Percentiles rank a stretch among this genome's conserved stretches.
Conservation (phyloP, 2,888 invertebrate species). For the Folsomia manolachei region DNA sequence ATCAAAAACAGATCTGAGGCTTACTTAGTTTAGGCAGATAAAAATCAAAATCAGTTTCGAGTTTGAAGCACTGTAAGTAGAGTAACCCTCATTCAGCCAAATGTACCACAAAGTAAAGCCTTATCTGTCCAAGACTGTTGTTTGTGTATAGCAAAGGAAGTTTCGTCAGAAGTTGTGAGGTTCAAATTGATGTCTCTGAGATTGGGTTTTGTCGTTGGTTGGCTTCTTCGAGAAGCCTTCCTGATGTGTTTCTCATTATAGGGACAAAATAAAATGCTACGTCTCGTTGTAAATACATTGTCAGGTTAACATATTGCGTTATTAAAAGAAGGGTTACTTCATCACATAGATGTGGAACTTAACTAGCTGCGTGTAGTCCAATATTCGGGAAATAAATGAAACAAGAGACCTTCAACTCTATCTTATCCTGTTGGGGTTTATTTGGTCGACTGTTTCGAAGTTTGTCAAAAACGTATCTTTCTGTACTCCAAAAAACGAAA, state of each 20-base stretch:
- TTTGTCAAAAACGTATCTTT: background rate
- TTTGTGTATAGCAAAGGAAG: too few relatives aligned
- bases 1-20: background rate
- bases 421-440: background rate
- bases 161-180: background rate
- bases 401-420: background rate
- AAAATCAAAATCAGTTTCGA: constrained; percentile 4
- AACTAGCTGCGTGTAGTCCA: too few relatives aligned
- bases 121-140: background rate
- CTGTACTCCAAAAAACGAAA: background rate
- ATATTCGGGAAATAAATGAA: background rate
- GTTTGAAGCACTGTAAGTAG: background rate
- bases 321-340: too few relatives aligned
- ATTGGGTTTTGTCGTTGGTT: background rate
- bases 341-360: too few relatives aligned
- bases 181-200: background rate
- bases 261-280: too few relatives aligned
- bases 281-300: too few relatives aligned
- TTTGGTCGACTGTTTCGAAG: background rate
- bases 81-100: background rate
- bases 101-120: constrained; percentile 1
- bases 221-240: background rate
- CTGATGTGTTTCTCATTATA: background rate
- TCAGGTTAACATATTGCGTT: too few relatives aligned
- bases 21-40: background rate